Evolutionary conservation across 2,797 vertebrate genomes (phyloP).

Genomic region (Leuciscus waleckii): DNA sequence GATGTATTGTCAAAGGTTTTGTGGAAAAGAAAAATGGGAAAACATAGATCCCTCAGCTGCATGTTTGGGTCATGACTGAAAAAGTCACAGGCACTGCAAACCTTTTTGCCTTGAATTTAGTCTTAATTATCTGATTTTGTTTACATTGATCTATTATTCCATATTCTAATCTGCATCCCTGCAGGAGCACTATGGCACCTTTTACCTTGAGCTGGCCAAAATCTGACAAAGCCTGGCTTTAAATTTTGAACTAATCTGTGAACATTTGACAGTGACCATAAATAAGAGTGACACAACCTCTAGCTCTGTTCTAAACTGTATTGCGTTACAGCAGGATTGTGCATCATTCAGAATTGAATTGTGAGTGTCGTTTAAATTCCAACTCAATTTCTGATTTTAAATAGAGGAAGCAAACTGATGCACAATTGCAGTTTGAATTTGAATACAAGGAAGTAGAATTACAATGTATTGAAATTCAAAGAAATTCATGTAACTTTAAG

Average conservation of each 20-base stretch:
- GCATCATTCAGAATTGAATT: conserved; percentile 8
- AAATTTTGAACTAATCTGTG: conserved; percentile 6
- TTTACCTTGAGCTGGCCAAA: conserved; percentile 5
- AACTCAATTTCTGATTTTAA: neutral
- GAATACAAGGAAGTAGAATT: neutral
- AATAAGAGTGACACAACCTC: conserved; percentile 10
- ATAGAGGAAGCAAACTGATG: neutral
- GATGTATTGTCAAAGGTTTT: conserved; percentile 15
- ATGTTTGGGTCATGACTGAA: neutral
- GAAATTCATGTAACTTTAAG: neutral
- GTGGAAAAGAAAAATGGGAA: conserved; percentile 5
- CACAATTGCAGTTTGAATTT: neutral
- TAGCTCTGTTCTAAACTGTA: neutral
- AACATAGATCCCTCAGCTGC: neutral
- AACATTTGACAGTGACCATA: conserved; percentile 21
- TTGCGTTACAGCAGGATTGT: neutral
- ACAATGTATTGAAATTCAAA: neutral
- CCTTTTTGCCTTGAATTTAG: neutral
- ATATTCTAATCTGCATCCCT: neutral
- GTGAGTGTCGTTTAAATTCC: neutral
- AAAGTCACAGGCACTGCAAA: neutral
- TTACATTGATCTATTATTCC: conserved; percentile 27
- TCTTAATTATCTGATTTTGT: conserved; percentile 18
- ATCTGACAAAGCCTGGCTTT: neutral
- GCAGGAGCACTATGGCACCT: neutral